Evolutionary conservation across 2,888 invertebrate genomes (phyloP).

Genomic region (Creontiades dilutus): DNA sequence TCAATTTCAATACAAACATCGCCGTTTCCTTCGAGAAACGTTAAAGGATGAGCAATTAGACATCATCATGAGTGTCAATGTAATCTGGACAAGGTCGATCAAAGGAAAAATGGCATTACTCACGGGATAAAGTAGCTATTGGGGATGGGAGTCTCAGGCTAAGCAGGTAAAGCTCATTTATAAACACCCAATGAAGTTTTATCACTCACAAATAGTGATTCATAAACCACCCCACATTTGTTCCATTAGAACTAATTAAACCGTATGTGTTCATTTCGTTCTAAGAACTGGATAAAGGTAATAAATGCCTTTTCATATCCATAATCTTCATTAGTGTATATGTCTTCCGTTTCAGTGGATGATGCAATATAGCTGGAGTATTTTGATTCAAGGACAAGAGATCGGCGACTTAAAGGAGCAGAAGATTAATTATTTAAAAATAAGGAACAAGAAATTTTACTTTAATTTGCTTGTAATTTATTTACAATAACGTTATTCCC

Average conservation of each 20-base stretch:
- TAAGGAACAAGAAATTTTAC: constrained; percentile 36
- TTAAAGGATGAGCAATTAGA: too few relatives aligned
- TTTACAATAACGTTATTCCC: background rate
- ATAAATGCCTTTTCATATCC: background rate
- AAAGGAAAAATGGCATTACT: too few relatives aligned
- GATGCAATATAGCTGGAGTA: constrained; percentile 48
- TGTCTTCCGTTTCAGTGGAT: constrained; percentile 34
- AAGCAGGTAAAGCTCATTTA: background rate
- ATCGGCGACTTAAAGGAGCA: constrained; percentile 32
- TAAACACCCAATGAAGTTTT: background rate
- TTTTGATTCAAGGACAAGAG: constrained; percentile 11
- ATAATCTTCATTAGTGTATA: background rate
- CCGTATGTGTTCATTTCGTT: too few relatives aligned
- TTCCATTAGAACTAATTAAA: too few relatives aligned
- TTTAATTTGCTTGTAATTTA: background rate
- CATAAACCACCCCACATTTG: too few relatives aligned
- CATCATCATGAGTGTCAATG: too few relatives aligned
- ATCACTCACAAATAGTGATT: background rate
- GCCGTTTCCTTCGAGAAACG: too few relatives aligned
- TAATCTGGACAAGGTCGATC: too few relatives aligned
- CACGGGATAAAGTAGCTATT: too few relatives aligned
- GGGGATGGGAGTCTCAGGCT: too few relatives aligned
- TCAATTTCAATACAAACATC: too few relatives aligned
- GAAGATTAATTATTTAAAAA: constrained; percentile 25
- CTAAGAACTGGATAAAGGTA: too few relatives aligned